Conservation (phyloP, 2,797 vertebrate genomes). For the Gymnothorax javanicus region DNA sequence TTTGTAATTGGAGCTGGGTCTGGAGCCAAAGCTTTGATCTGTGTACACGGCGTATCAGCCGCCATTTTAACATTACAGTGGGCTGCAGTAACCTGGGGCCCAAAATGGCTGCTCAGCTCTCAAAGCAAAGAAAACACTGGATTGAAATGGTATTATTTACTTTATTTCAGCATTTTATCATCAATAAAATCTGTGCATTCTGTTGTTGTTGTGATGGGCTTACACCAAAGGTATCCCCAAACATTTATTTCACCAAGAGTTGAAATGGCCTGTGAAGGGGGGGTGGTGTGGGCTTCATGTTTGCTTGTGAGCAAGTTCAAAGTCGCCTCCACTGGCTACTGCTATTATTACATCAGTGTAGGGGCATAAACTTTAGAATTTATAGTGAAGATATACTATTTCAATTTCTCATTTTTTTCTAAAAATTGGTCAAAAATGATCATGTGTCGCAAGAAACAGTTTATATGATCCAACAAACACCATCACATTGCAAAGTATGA, state of each 20-base stretch:
- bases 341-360: too few species aligned
- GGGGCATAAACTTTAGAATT: too few species aligned
- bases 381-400: too few species aligned
- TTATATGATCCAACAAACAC: too few species aligned
- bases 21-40: background rate
- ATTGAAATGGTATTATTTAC: background rate
- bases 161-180: conserved; percentile 9
- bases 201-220: background rate
- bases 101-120: background rate
- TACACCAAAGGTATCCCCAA: background rate
- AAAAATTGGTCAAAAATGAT: too few species aligned
- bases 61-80: background rate
- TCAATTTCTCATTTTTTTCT: too few species aligned
- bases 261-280: background rate
- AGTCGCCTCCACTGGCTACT: background rate
- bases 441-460: too few species aligned
- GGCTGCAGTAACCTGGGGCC: background rate
- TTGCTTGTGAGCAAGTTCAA: background rate
- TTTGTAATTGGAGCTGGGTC: background rate
- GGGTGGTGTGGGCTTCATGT: background rate
- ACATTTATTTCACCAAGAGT: background rate
- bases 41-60: background rate
- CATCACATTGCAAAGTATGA: too few species aligned
- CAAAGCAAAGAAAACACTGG: background rate
- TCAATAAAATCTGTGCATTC: background rate